Conservation (phyloP, 2,113 vertebrate species). For the Poeciliopsis retropinna region DNA sequence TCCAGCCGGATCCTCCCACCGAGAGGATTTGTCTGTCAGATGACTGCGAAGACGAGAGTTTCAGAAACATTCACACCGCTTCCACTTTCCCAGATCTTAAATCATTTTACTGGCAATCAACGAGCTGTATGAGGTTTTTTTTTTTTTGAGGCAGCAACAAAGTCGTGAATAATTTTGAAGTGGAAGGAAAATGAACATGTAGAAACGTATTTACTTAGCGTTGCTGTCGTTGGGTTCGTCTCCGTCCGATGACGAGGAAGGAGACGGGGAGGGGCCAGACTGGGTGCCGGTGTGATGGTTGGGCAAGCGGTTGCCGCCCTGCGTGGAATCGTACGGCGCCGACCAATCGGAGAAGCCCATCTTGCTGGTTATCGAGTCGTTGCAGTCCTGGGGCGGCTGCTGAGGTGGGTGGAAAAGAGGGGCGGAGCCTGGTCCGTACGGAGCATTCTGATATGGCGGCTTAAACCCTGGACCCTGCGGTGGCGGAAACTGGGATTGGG, state of each 20-base stretch:
- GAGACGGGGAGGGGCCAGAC: constrained; percentile 85
- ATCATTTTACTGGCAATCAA: neutral
- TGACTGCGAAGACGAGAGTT: constrained; percentile 72
- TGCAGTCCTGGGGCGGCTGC: constrained; percentile 83
- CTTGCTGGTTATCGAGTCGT: constrained; percentile 81
- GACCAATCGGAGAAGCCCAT: constrained; percentile 87
- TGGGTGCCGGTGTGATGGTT: constrained; percentile 83
- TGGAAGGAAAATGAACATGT: neutral
- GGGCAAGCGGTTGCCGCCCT: constrained; percentile 80
- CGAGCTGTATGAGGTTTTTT: neutral
- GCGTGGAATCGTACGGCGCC: constrained; percentile 84
- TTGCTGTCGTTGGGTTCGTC: constrained; percentile 87
- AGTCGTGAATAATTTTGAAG: too few relatives aligned
- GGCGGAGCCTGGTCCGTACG: constrained; percentile 82
- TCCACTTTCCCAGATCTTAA: too few relatives aligned
- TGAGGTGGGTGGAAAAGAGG: constrained; percentile 82
- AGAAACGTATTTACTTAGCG: constrained; percentile 71
- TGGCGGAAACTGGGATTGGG: constrained; percentile 66
- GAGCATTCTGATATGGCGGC: constrained; percentile 84
- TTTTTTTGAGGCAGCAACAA: too few relatives aligned
- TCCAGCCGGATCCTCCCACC: constrained; percentile 83
- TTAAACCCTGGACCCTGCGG: constrained; percentile 83
- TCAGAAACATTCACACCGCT: neutral
- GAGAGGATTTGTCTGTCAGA: constrained; percentile 82
- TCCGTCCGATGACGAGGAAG: constrained; percentile 88